Base-by-base conservation (phyloP, 2,797 vertebrate species). In the Crax fasciolata region DNA sequence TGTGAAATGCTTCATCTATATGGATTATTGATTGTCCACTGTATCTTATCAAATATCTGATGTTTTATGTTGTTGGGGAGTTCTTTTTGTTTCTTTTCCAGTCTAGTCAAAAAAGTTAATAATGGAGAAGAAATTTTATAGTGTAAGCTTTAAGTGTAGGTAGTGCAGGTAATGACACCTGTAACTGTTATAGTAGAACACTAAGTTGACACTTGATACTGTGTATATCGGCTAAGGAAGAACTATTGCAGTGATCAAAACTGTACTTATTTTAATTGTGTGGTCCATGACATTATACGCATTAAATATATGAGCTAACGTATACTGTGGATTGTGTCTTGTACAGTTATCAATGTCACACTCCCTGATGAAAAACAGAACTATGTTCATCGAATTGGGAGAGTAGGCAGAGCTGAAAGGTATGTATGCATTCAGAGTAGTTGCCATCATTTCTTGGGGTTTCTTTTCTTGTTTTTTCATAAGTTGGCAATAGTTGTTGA, bases 351-450 rank as follows among this genome's bases (percentile, higher is more conserved):
- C 91, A 99, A 99, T 0, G 99, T 99, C 94, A 99, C 99, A 0
- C 98, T 99, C 72, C 99, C 99, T 6, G 99, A 99, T 96, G 99
- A 99, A 95, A 99, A 99, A 90, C 99, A 99, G 96, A 99, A 99
- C 97, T 99, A 99, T 0, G 99, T 99, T 52, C 99, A 99, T 97
- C 98, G 99, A 13, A 99, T 99, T 9, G 99, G 99, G 80, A 98
- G 99, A 98, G 99, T 99, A 9, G 99, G 99, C 70, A 98, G 99
- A 98, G 99, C 99, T 15, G 99, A 99, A 96, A 99, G 99, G 99
- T 99, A 87, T 25, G 41, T 32, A 1, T 30, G 1, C 30, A 5
- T 54, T 80, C 54, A 38, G 66, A 51, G 61, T 30, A 59, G 38
- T 17, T 5, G 3, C 38, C 11, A 1, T 38, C 2, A 46, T 23